phyloP scores from a whole-genome alignment of 2,888 invertebrate species.

The Dryocosmus kuriphilus region DNA sequence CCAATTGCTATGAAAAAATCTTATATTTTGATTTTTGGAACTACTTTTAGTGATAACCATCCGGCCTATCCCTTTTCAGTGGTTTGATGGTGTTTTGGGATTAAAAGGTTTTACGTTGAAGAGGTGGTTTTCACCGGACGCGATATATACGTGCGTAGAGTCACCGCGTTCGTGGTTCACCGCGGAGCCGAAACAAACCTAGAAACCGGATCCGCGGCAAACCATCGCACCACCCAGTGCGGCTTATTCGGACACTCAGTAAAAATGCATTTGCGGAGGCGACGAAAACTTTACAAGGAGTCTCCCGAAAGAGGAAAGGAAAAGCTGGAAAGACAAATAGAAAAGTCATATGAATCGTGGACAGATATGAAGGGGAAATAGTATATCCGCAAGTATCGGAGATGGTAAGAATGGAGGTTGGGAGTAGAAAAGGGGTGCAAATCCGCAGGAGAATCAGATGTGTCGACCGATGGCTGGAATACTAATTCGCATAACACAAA shows the following conservation, averaged over 20 bases:
- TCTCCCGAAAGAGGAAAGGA: not conserved
- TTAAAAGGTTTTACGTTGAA: slow-evolving; percentile 26
- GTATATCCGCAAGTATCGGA: slow-evolving; percentile 17
- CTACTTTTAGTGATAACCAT: not conserved
- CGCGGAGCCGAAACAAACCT: slow-evolving; percentile 36
- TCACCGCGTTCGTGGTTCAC: slow-evolving; percentile 32
- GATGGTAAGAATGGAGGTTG: slow-evolving; percentile 47
- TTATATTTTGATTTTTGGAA: too few species aligned
- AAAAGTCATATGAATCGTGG: not conserved
- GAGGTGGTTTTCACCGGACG: slow-evolving; percentile 14
- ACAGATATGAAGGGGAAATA: slow-evolving; percentile 2
- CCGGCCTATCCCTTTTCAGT: slow-evolving; percentile 20
- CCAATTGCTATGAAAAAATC: too few species aligned
- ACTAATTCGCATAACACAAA: slow-evolving; percentile 62
- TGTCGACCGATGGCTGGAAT: slow-evolving; percentile 60
- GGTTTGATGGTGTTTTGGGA: slow-evolving; percentile 41
- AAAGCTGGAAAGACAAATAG: not conserved
- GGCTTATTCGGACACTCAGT: slow-evolving; percentile 22
- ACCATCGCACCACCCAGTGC: slow-evolving; percentile 34
- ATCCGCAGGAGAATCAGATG: slow-evolving; percentile 61
- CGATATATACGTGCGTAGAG: slow-evolving; percentile 9
- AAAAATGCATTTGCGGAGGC: slow-evolving; percentile 25
- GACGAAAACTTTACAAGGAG: not conserved
- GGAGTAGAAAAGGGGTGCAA: slow-evolving; percentile 57
- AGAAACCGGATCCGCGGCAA: slow-evolving; percentile 37